These are phyloP conservation scores for Antheraea mylitta DNA, from an alignment of 1,140 invertebrate genomes.

Conservation along the genomic window DNA sequence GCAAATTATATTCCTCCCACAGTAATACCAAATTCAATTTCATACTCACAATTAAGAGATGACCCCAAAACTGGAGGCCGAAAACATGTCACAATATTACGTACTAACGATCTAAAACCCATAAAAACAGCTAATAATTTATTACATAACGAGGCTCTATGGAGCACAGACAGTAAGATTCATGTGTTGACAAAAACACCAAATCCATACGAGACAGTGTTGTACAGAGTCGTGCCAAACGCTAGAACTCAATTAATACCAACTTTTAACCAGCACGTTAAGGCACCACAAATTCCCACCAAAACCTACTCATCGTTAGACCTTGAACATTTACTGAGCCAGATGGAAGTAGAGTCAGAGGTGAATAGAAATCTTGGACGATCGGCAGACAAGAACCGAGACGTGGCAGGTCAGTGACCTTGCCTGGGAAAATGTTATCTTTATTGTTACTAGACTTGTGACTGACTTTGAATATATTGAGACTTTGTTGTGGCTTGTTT, in stretches of 20 bases:
- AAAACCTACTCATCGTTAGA: slow-evolving; percentile 58
- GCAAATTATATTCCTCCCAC: slow-evolving; percentile 12
- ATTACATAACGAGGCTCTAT: slow-evolving; percentile 25
- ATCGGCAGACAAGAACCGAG: slow-evolving; percentile 57
- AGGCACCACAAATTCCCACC: slow-evolving; percentile 29
- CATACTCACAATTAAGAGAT: neutral
- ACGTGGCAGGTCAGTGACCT: slow-evolving; percentile 67
- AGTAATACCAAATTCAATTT: slow-evolving; percentile 6
- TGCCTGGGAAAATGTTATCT: slow-evolving; percentile 31
- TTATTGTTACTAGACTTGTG: slow-evolving; percentile 10
- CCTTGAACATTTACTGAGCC: slow-evolving; percentile 59
- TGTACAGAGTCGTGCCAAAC: slow-evolving; percentile 46
- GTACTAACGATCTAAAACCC: slow-evolving; percentile 40
- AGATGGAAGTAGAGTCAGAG: slow-evolving; percentile 68
- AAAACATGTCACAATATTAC: slow-evolving; percentile 45
- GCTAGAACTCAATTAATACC: slow-evolving; percentile 29
- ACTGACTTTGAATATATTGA: slow-evolving; percentile 7
- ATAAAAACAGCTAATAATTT: slow-evolving; percentile 26
- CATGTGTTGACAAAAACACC: slow-evolving; percentile 51
- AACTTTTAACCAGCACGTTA: slow-evolving; percentile 25
- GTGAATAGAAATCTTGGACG: slow-evolving; percentile 68
- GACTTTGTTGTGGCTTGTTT: neutral
- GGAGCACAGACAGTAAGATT: slow-evolving; percentile 30
- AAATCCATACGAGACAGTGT: slow-evolving; percentile 60
- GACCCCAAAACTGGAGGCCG: neutral